A percentile compares a stretch with the other conserved stretches of the same genome.
These are phyloP conservation scores for Bambusicola thoracicus DNA, from an alignment of 2,113 vertebrate genomes.

Conservation along the genomic window DNA sequence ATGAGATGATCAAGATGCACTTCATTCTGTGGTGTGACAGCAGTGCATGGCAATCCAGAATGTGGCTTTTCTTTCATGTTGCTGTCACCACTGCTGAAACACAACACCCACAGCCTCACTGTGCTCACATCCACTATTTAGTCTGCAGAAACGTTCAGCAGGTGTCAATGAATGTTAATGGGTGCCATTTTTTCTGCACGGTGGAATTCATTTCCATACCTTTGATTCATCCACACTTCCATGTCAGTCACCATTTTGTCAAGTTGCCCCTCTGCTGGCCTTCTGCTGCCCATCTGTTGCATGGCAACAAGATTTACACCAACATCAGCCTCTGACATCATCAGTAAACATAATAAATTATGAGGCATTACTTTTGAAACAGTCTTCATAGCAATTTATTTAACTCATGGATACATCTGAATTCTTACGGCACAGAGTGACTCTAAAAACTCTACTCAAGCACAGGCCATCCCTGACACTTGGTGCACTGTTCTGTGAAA, in stretches of 20 bases:
- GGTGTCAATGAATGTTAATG: no score
- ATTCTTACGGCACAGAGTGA: background rate
- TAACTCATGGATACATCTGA: background rate
- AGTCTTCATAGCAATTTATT: background rate
- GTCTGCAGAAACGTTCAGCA: background rate
- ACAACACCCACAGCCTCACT: background rate
- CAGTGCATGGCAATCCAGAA: background rate
- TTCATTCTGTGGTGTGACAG: background rate
- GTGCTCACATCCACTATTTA: background rate
- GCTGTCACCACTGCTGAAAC: background rate
- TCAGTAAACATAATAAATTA: background rate
- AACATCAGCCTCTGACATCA: no score
- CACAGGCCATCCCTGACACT: rapidly evolving
- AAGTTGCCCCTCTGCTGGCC: no score
- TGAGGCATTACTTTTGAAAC: background rate
- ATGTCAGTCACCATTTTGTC: no score
- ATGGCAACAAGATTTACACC: background rate
- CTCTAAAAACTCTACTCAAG: rapidly evolving
- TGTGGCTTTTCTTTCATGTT: background rate
- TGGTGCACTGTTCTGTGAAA: background rate
- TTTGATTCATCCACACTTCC: no score
- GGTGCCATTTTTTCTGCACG: no score
- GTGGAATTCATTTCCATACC: no score
- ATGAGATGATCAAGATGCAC: background rate
- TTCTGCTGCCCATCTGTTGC: no score